Base-by-base conservation (phyloP, 2,888 invertebrate genomes). In the Synergus japonicus region DNA sequence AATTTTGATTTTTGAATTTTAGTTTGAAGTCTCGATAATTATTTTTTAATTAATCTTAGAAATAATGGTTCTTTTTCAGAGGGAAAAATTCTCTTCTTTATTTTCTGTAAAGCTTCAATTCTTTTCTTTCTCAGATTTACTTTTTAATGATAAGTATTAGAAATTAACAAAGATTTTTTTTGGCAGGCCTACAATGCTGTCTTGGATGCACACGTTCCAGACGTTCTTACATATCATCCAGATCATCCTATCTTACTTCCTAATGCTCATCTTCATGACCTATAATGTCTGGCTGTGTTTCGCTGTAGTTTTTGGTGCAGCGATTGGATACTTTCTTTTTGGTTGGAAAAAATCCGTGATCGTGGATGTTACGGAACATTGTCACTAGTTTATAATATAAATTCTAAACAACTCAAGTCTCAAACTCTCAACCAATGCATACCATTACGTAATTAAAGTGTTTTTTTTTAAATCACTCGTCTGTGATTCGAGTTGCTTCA, bases 251-350 rank as follows among this genome's bases (percentile, higher is more conserved):
- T 97, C 98, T 86, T 98, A 98, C 93, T 96, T 98, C 93, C 94
- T 98, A 76, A 98, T 98, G 98, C 93, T 98, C 92, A 97, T 98
- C 86, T 98, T 98, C 92, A 98, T 98, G 98, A 98, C 98, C 0
- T 98, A 97, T 94, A 98, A 98, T 91, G 95, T 96, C 22, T 98
- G 98, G 97, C 94, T 99, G 81, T 98, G 98, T 92, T 91, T 97
- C 73, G 97, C 98, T 0, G 97, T 98, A 0, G 96, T 98, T 0
- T 90, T 97, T 12, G 98, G 98, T 64, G 97, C 98, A 2, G 97
- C 97, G 1, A 94, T 96, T 13, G 98, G 98, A 37, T 98, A 98
- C 93, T 98, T 98, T 93, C 93, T 98, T 64, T 98, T 98, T 90
- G 98, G 98, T 79, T 98, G 98, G 98, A 97, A 97, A 89, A 98